Percentiles rank a stretch among this genome's conserved stretches.
phyloP scores from a whole-genome alignment of 1,140 invertebrate genomes.

The Sitobion miscanthi region DNA sequence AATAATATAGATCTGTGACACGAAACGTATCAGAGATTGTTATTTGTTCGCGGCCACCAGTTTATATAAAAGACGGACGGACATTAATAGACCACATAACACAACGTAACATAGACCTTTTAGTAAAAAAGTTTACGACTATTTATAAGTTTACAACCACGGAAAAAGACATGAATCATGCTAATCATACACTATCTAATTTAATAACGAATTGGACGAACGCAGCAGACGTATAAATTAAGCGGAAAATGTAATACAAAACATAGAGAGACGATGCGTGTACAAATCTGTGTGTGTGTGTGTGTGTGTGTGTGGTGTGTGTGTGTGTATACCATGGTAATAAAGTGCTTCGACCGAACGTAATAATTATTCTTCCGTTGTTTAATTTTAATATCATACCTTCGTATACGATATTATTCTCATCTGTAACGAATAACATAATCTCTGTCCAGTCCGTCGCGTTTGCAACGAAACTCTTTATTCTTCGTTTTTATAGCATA shows the following conservation, averaged over 20 bases:
- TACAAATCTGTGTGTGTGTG: not conserved
- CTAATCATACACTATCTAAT: conserved; percentile 23
- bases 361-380: conserved; percentile 27
- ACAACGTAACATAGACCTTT: conserved; percentile 13
- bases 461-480: not conserved
- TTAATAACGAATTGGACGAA: conserved; percentile 31
- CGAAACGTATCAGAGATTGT: conserved; percentile 1
- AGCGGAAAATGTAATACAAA: conserved; percentile 1
- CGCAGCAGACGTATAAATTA: conserved; percentile 32
- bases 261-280: too few relatives aligned
- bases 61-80: not conserved
- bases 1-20: not conserved
- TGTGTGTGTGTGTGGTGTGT: not conserved
- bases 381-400: conserved; percentile 28
- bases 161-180: not conserved
- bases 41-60: not conserved
- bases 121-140: conserved; percentile 40
- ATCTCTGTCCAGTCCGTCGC: not conserved
- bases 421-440: conserved; percentile 10
- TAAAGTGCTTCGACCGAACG: conserved; percentile 11
- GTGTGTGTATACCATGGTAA: not conserved
- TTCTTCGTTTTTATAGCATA: not conserved
- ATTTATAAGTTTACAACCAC: conserved; percentile 39
- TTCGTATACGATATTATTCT: not conserved
- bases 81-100: conserved; percentile 40